These are phyloP conservation scores for Pithys albifrons DNA, from an alignment of 2,113 vertebrate genomes.

Conservation along the genomic window DNA sequence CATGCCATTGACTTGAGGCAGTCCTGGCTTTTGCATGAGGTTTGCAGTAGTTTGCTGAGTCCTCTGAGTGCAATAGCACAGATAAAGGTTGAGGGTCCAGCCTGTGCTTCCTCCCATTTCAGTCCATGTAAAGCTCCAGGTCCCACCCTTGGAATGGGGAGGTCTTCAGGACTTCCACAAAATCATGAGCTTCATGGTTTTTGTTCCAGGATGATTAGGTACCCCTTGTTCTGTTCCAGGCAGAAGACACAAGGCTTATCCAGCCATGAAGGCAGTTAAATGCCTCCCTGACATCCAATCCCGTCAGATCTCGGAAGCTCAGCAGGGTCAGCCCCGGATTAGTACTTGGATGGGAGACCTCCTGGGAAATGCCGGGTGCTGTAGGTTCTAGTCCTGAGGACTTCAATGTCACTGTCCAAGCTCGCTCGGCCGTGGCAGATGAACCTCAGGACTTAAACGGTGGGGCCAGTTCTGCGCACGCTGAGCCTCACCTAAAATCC, in stretches of 20 bases:
- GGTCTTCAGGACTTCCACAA: background rate
- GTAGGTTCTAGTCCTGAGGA: too few species aligned
- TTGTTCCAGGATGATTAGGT: background rate
- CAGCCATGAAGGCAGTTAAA: too few species aligned
- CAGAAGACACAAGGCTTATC: background rate
- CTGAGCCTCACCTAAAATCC: too few species aligned
- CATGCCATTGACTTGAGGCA: background rate
- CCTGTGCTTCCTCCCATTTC: background rate
- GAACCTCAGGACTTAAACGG: too few species aligned
- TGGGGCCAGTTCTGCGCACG: too few species aligned
- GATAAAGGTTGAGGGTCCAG: background rate
- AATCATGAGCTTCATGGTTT: background rate
- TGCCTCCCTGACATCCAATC: too few species aligned
- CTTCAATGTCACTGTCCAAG: too few species aligned
- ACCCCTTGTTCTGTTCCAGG: background rate
- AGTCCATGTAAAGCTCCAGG: background rate
- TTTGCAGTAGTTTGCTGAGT: background rate
- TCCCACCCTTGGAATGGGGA: background rate
- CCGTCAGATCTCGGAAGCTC: too few species aligned
- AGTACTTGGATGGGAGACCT: too few species aligned
- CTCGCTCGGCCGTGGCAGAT: too few species aligned
- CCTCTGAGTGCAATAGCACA: background rate
- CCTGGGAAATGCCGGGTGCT: too few species aligned
- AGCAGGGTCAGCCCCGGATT: too few species aligned
- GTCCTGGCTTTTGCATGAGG: background rate